A percentile compares a stretch with the other conserved stretches of the same genome.
phyloP scores from a whole-genome alignment of 2,797 vertebrate species.

The Pangasius djambal region DNA sequence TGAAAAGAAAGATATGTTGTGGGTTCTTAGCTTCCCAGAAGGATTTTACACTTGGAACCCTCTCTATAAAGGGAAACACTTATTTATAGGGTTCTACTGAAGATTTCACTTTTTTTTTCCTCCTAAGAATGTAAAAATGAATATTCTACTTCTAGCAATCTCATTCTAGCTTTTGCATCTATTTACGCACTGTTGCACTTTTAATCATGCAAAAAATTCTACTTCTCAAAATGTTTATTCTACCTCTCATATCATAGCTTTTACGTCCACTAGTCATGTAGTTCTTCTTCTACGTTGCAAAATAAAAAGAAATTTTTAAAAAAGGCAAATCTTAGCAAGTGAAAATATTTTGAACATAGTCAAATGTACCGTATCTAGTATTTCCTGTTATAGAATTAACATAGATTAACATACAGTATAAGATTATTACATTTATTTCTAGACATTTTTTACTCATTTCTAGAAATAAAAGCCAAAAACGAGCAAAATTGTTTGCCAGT shows the following conservation, averaged over 20 bases:
- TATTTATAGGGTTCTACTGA: too few species aligned
- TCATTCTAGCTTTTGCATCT: too few species aligned
- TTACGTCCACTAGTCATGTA: too few species aligned
- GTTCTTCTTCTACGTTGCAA: background rate
- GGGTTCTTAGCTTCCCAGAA: background rate
- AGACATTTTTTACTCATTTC: too few species aligned
- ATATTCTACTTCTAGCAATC: background rate
- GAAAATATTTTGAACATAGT: too few species aligned
- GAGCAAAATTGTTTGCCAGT: too few species aligned
- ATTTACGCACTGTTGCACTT: too few species aligned
- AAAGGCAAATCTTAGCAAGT: too few species aligned
- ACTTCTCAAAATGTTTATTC: background rate
- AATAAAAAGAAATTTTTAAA: too few species aligned
- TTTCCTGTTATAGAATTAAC: too few species aligned
- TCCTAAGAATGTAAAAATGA: background rate
- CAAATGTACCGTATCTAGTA: too few species aligned
- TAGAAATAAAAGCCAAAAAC: too few species aligned
- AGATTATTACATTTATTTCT: background rate
- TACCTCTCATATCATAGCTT: background rate
- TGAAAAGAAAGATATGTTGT: background rate
- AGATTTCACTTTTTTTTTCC: background rate
- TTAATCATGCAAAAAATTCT: background rate
- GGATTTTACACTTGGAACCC: background rate
- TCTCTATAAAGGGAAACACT: background rate
- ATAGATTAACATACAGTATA: background rate